phyloP scores from a whole-genome alignment of 2,797 vertebrate species.

The Toxotes lorentzi region DNA sequence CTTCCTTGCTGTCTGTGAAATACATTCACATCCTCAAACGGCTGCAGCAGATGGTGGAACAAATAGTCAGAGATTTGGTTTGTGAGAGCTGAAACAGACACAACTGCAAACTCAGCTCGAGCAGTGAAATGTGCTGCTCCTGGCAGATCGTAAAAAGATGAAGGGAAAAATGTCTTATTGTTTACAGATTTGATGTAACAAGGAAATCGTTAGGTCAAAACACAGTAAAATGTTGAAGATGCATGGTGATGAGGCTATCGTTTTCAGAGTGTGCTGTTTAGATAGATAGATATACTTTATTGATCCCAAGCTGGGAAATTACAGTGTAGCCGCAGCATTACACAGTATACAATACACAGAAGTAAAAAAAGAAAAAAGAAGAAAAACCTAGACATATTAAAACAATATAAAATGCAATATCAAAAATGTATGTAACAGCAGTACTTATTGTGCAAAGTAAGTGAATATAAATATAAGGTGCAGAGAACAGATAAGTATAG shows the following conservation, averaged over 20 bases:
- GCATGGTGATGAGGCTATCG: background rate
- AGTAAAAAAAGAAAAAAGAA: too few relatives aligned
- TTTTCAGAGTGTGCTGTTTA: constrained; percentile 27
- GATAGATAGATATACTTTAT: too few relatives aligned
- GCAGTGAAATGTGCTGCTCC: constrained; percentile 22
- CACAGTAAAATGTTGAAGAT: background rate
- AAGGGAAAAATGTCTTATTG: constrained; percentile 16
- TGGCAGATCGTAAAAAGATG: constrained; percentile 28
- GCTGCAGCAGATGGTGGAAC: constrained; percentile 28
- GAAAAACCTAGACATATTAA: too few relatives aligned
- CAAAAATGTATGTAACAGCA: too few relatives aligned
- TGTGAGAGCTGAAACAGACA: background rate
- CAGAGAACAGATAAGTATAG: too few relatives aligned
- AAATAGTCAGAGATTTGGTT: constrained; percentile 5
- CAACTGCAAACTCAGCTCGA: background rate
- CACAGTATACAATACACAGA: too few relatives aligned
- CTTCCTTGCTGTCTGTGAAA: constrained; percentile 10
- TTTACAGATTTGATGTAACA: constrained; percentile 30
- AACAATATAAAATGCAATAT: too few relatives aligned
- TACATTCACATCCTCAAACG: constrained; percentile 39
- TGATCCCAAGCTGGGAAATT: too few relatives aligned
- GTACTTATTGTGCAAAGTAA: too few relatives aligned
- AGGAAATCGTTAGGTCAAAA: constrained; percentile 18
- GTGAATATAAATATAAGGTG: too few relatives aligned
- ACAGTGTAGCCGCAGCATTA: too few relatives aligned